A percentile compares a stretch with the other conserved stretches of the same genome.
Evolutionary conservation across 2,888 invertebrate genomes (phyloP).

Genomic region (Tenthredo distinguenda): DNA sequence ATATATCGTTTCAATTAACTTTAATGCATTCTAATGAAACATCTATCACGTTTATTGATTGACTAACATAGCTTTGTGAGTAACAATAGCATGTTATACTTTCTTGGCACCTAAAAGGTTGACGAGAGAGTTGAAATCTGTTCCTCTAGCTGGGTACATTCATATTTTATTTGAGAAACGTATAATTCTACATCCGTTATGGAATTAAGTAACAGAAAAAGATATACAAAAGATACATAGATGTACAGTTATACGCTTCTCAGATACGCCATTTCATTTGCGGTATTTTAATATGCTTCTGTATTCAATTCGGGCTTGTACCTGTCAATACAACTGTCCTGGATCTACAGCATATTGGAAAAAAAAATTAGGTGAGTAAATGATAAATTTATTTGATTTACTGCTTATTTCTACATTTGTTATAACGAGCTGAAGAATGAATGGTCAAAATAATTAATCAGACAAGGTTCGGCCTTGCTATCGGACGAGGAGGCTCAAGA

Average conservation of each 20-base stretch:
- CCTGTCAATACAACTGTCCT: conserved; percentile 79
- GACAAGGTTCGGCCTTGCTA: conserved; percentile 87
- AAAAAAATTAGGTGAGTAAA: conserved; percentile 89
- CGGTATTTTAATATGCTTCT: conserved; percentile 53
- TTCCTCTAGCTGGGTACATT: conserved; percentile 3
- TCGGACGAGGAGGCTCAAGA: conserved; percentile 95
- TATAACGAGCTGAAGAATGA: conserved; percentile 52
- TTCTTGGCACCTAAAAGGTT: neutral
- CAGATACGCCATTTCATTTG: conserved; percentile 29
- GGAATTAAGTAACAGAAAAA: neutral
- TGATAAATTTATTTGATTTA: conserved; percentile 51
- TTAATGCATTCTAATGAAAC: conserved; percentile 37
- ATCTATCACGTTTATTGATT: neutral
- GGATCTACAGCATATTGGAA: conserved; percentile 89
- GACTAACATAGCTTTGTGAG: conserved; percentile 52
- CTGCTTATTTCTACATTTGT: conserved; percentile 33
- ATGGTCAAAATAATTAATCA: conserved; percentile 74
- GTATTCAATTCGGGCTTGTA: conserved; percentile 59
- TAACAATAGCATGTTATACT: conserved; percentile 37
- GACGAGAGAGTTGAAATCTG: conserved; percentile 1
- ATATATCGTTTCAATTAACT: conserved; percentile 40
- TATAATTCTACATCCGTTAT: neutral
- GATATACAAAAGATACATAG: neutral
- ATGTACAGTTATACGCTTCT: conserved; percentile 34
- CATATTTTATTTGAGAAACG: conserved; percentile 27